Base-by-base conservation (phyloP, 2,888 invertebrate genomes). In the Corbicula japonica region DNA sequence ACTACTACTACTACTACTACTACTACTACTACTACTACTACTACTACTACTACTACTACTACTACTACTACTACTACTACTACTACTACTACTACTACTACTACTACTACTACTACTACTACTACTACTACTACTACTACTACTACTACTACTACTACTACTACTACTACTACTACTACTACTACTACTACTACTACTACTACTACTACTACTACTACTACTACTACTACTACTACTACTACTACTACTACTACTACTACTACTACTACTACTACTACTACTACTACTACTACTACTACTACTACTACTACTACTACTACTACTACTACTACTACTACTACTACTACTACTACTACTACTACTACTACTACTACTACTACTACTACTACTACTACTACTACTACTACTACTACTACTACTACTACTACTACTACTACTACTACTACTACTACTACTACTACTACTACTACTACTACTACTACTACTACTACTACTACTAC, bases 1-100 rank as follows among this genome's bases (percentile, higher is more conserved):
- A 18, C 41, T 41, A 18, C 18, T 41, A 41, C 41, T 41, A 18
- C 41, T 41, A 18, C 41, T 41, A 41, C 41, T 41, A 41, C 41
- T 41, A 41, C 41, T 41, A 41, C 41, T 41, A 41, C 41, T 41
- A 41, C 41, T 41, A 41, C 41, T 41, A 41, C 41, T 41, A 41
- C 41, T 41, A 41, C 41, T 41, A 41, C 41, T 41, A 41, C 41
- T 41, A 41, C 41, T 41, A 41, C 41, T 41, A 41, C 41, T 41
- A 41, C 41, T 41, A 41, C 41, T 41, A 41, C 41, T 41, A 41
- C 41, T 41, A 41, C 41, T 41, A 41, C 41, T 41, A 41, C 41
- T 41, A 41, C 41, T 41, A 41, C 41, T 41, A 41, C 41, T 41
- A 41, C 18, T 41, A 18, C 41, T 41, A 18, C 41, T 41, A 41